phyloP scores from a whole-genome alignment of 1,140 invertebrate species.

The Lepidurus apus region DNA sequence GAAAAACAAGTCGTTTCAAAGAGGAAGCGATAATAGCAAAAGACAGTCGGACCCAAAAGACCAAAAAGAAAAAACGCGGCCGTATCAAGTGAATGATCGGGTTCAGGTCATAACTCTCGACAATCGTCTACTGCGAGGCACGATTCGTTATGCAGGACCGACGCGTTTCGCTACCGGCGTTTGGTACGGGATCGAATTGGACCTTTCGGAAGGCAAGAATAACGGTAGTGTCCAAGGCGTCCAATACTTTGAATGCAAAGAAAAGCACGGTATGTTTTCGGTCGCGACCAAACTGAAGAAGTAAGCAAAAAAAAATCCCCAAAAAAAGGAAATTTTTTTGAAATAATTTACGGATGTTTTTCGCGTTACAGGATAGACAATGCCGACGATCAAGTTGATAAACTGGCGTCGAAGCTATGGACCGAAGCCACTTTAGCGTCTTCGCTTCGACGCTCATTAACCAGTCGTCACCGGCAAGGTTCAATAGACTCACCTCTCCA shows the following conservation, averaged over 20 bases:
- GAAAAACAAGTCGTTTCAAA: neutral
- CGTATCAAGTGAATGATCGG: slow-evolving; percentile 26
- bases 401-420: neutral
- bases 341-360: neutral
- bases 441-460: neutral
- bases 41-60: neutral
- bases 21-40: neutral
- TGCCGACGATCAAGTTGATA: neutral
- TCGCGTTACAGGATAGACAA: neutral
- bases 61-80: neutral
- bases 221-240: slow-evolving; percentile 48
- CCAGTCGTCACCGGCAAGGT: neutral
- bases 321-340: neutral
- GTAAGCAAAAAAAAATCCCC: slow-evolving; percentile 38
- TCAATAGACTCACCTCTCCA: neutral
- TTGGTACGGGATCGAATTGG: slow-evolving; percentile 52
- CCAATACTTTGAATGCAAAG: slow-evolving; percentile 48
- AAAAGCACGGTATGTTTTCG: slow-evolving; percentile 49
- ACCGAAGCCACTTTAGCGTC: neutral
- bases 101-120: slow-evolving; percentile 30
- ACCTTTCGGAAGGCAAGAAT: slow-evolving; percentile 47
- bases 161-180: slow-evolving; percentile 41
- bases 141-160: slow-evolving; percentile 40
- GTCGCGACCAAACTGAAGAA: slow-evolving; percentile 46
- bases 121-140: slow-evolving; percentile 34